Evolutionary conservation across 2,113 vertebrate species (phyloP).

Genomic region (Sarotherodon lohbergeri): DNA sequence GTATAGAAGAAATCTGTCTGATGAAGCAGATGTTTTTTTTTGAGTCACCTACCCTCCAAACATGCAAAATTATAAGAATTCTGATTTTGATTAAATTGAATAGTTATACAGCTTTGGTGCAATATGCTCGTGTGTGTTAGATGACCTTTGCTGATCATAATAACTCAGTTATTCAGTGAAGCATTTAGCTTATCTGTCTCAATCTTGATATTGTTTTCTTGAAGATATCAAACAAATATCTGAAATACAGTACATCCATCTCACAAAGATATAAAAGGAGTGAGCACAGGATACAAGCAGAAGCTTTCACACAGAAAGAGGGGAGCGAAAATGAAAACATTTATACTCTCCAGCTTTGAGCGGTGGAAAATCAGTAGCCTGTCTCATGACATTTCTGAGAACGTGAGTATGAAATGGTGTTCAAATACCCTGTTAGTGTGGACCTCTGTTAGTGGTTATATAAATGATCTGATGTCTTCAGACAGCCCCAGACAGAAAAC

Average conservation of each 20-base stretch:
- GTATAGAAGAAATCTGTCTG: neutral
- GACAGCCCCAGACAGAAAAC: neutral
- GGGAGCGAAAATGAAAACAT: neutral
- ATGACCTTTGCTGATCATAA: neutral
- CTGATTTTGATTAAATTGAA: neutral
- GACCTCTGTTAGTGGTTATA: neutral
- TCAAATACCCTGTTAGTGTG: neutral
- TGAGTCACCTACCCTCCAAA: neutral
- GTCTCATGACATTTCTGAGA: slow-evolving; percentile 10
- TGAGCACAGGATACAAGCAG: neutral
- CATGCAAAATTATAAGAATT: neutral
- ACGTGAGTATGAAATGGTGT: neutral
- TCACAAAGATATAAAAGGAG: no score
- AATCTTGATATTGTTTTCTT: neutral
- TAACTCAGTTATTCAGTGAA: neutral
- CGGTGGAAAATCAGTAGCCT: neutral
- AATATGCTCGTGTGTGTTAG: neutral
- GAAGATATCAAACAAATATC: neutral
- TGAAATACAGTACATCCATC: neutral
- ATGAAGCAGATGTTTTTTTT: neutral
- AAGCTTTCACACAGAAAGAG: neutral
- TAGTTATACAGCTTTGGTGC: neutral
- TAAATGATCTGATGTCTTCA: neutral
- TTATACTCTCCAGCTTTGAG: neutral
- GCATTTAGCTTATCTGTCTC: neutral